Conservation (phyloP, 2,888 invertebrate genomes). For the Caenorhabditis doughertyi region DNA sequence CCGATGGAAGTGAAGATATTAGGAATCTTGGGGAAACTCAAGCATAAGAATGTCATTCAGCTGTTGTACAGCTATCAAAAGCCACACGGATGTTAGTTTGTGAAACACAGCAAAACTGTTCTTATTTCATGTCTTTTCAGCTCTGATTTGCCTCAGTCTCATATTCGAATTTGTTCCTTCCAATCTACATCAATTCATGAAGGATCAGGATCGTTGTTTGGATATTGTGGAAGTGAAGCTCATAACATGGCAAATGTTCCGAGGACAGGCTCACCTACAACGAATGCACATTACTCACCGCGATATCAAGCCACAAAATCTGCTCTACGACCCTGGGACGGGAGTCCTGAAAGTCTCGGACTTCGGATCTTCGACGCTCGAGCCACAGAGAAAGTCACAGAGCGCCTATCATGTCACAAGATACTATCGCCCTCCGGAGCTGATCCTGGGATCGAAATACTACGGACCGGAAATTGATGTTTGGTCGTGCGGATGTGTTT, state of each 20-base stretch:
- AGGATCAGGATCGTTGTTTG: slow-evolving; percentile 34
- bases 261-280: slow-evolving; percentile 20
- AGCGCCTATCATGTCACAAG: slow-evolving; percentile 75
- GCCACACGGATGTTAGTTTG: not conserved
- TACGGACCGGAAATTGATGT: slow-evolving; percentile 92
- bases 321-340: slow-evolving; percentile 92
- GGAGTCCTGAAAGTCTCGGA: slow-evolving; percentile 89
- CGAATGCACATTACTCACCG: slow-evolving; percentile 86
- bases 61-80: slow-evolving; percentile 92
- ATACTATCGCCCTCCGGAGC: slow-evolving; percentile 86
- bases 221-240: slow-evolving; percentile 66
- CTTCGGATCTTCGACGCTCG: slow-evolving; percentile 62
- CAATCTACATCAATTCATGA: slow-evolving; percentile 69
- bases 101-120: too few species aligned
- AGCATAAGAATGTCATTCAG: slow-evolving; percentile 97
- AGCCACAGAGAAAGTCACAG: slow-evolving; percentile 39
- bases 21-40: slow-evolving; percentile 92
- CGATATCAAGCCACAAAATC: slow-evolving; percentile 99
- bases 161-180: slow-evolving; percentile 74
- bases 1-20: slow-evolving; percentile 88
- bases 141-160: slow-evolving; percentile 50
- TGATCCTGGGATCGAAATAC: slow-evolving; percentile 86
- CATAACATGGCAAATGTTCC: slow-evolving; percentile 31
- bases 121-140: too few species aligned
- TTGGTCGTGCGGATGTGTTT: slow-evolving; percentile 75